These are phyloP conservation scores for Diphyllodes magnificus DNA, from an alignment of 2,113 vertebrate genomes.

Conservation along the genomic window DNA sequence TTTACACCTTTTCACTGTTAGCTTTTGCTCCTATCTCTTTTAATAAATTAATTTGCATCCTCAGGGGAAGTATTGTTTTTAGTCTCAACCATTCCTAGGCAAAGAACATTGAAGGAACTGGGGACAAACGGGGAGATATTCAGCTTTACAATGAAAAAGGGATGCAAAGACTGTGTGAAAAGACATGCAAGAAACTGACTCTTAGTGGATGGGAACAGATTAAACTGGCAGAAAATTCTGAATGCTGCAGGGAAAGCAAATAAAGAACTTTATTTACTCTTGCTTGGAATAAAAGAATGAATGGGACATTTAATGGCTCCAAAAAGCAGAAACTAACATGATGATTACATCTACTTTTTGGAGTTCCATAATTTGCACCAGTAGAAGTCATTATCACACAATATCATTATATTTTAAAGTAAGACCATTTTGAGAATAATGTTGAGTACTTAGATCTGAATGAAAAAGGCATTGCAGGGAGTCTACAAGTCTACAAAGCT, in stretches of 20 bases:
- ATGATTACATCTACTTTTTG: not conserved
- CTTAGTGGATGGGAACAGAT: not conserved
- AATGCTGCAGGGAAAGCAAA: not conserved
- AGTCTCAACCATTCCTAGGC: not conserved
- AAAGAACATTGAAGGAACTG: not conserved
- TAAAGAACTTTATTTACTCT: conserved; percentile 32
- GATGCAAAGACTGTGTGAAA: not conserved
- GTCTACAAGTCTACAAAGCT: not conserved
- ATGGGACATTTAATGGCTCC: not conserved
- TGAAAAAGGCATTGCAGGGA: not conserved
- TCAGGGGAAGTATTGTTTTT: not conserved
- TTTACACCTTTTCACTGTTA: not conserved
- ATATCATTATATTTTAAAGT: not conserved
- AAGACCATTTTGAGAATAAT: not conserved
- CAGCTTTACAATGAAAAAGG: not conserved
- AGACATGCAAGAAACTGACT: not conserved
- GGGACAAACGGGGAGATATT: not conserved
- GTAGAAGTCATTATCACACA: not conserved
- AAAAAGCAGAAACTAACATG: not conserved
- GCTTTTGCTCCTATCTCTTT: not conserved
- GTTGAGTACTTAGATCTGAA: not conserved
- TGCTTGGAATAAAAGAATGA: not conserved
- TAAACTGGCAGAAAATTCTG: not conserved
- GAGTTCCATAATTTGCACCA: not conserved
- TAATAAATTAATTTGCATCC: not conserved